These are phyloP conservation scores for Catonia carolina DNA, from an alignment of 2,888 invertebrate genomes.

Conservation along the genomic window DNA sequence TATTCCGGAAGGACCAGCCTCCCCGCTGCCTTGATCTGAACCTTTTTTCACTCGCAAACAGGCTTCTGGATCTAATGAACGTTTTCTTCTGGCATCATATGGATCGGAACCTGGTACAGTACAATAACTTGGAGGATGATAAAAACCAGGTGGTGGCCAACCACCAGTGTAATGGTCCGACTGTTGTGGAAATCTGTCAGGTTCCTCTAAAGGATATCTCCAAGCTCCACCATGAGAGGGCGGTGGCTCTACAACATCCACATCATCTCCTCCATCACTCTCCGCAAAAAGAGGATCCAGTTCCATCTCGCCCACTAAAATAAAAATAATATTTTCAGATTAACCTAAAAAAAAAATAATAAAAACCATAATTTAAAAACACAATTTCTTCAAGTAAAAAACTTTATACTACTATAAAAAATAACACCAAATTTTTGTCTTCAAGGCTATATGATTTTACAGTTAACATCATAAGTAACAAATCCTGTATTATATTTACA, in stretches of 20 bases:
- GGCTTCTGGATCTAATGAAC: constrained; percentile 21
- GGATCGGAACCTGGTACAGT: constrained; percentile 1
- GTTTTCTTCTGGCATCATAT: constrained; percentile 21
- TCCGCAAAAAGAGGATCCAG: constrained; percentile 58
- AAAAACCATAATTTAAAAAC: no score
- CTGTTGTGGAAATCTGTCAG: constrained; percentile 9
- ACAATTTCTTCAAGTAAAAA: no score
- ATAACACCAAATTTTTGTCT: no score
- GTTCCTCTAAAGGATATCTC: constrained; percentile 15
- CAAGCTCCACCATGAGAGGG: neutral
- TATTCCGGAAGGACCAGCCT: constrained; percentile 1
- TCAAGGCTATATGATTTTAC: no score
- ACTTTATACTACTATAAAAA: no score
- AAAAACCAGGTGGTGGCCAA: constrained; percentile 13
- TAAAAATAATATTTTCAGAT: neutral
- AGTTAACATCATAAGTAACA: no score
- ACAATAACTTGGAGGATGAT: neutral
- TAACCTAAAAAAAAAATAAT: no score
- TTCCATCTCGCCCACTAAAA: constrained; percentile 54
- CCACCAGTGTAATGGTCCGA: constrained; percentile 8
- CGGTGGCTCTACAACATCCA: constrained; percentile 38
- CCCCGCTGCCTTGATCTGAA: constrained; percentile 7
- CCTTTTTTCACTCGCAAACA: constrained; percentile 20
- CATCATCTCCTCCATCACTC: constrained; percentile 57
- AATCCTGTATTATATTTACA: no score